phyloP scores from a whole-genome alignment of 2,113 vertebrate species.

The Machaerirhynchus nigripectus region DNA sequence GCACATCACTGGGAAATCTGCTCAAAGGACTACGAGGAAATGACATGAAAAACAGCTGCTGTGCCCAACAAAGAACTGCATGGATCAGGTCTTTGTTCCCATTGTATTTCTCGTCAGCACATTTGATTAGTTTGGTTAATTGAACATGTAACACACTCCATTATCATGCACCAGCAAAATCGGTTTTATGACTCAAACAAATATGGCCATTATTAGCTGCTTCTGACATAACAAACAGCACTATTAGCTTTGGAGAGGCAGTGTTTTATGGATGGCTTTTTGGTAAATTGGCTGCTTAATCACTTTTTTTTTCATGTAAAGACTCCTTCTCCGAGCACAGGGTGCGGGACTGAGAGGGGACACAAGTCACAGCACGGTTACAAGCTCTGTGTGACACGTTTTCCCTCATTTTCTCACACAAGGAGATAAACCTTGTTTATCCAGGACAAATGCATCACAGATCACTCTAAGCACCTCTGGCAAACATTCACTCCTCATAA shows the following conservation, averaged over 20 bases:
- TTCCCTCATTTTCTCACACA: background rate
- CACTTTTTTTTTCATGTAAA: background rate
- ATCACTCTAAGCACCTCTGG: background rate
- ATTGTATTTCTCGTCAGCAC: background rate
- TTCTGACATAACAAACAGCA: slow-evolving; percentile 52
- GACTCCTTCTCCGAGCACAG: background rate
- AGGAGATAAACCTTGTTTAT: background rate
- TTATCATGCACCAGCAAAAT: slow-evolving; percentile 17
- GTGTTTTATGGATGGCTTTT: slow-evolving; percentile 24
- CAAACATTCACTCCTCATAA: background rate
- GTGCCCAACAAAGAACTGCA: background rate
- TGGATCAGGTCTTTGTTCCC: background rate
- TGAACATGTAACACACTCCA: slow-evolving; percentile 47
- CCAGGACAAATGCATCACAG: background rate
- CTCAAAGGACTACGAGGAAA: background rate
- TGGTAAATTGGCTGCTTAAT: slow-evolving; percentile 52
- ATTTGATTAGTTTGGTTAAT: slow-evolving; percentile 56
- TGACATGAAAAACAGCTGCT: background rate
- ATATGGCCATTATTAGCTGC: slow-evolving; percentile 55
- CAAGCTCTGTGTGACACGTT: background rate
- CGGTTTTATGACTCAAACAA: slow-evolving; percentile 46
- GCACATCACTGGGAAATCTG: background rate
- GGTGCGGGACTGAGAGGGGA: background rate
- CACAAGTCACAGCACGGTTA: background rate
- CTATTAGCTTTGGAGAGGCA: slow-evolving; percentile 6